Evolutionary conservation across 2,113 vertebrate genomes (phyloP).

Genomic region (Cricetomys ansorgei): DNA sequence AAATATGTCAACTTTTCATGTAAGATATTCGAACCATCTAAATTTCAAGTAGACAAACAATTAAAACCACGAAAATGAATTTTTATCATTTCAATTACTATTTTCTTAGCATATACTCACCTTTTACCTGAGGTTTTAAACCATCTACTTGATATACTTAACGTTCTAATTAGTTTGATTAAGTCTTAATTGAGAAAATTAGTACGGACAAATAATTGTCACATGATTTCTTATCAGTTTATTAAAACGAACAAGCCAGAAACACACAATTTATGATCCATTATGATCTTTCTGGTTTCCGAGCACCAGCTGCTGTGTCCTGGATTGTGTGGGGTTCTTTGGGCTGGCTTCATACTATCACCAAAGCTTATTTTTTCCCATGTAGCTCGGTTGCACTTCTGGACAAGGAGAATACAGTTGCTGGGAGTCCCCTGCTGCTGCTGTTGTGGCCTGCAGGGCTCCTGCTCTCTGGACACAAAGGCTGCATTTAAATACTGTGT

Average conservation of each 20-base stretch:
- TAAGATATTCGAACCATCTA: background rate
- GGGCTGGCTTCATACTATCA: background rate
- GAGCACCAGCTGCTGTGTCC: background rate
- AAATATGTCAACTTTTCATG: background rate
- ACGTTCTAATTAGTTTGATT: background rate
- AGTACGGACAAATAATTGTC: background rate
- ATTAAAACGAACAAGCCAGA: conserved; percentile 1
- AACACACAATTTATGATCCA: background rate
- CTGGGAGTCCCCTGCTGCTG: background rate
- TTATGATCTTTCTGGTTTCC: background rate
- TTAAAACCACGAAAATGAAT: conserved; percentile 3
- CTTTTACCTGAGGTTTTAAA: conserved; percentile 37
- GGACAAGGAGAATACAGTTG: background rate
- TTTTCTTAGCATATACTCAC: background rate
- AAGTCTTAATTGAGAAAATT: conserved; percentile 26
- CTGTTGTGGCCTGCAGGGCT: conserved; percentile 11
- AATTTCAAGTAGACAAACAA: conserved; percentile 24
- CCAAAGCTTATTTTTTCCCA: background rate
- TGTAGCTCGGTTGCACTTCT: background rate
- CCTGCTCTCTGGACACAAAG: conserved; percentile 59
- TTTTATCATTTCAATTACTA: conserved; percentile 24
- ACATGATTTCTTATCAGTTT: background rate
- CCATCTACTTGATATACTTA: background rate
- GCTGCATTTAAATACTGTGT: conserved; percentile 37
- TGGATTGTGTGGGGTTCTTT: background rate